Evolutionary conservation across 64 coral and sea anemone species (phyloP), one percentile per base, ranked within the genome.

Genomic region (Porites australiensis): DNA sequence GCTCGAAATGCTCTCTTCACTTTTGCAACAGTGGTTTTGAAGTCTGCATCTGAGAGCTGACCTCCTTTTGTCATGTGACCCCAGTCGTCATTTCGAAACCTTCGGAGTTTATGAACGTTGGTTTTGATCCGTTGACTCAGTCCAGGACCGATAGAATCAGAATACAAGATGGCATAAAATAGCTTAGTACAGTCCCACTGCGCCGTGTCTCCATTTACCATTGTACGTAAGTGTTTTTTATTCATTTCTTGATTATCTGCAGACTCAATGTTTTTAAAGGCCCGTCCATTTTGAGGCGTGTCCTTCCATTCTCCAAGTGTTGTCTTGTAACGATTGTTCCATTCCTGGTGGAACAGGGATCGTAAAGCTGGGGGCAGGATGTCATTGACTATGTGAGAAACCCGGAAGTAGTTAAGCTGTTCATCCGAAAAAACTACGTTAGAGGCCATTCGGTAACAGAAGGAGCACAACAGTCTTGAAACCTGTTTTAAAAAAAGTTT

Each of bases 131-230:
- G 45, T 23, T 52, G 46, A 13, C 44, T 53, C 49, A 86, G 82
- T 51, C 62, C 13, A n/a, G 16, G 6, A 0, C 2, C 2, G 22
- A 86, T 68, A 20, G 16, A 51, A 68, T 86, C 4, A 8, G 82
- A 86, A 50, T 68, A 18, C 12, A 86, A 13, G 47, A 86, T 71
- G n/a, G 82, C 82, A 46, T 86, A 68, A 68, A 86, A 70, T 2
- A 86, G 82, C 82, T 51, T 86, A 22, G 82, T 48, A 22, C 27
- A 68, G 7, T 86, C 82, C 82, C 82, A 86, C 14, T 86, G 14
- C 20, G 23, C 0, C 11, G 2, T 68, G 64, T 86, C 50, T 10
- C 82, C 82, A 0, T 86, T 86, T 13, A 9, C 9, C 61, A 85
- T 86, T 69, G 43, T 70, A 18, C 6, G 20, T 58, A 69, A 53